Percentiles rank a stretch among this genome's conserved stretches.
Conservation (phyloP, 2,888 invertebrate genomes). For the Malthinus flaveolus region DNA sequence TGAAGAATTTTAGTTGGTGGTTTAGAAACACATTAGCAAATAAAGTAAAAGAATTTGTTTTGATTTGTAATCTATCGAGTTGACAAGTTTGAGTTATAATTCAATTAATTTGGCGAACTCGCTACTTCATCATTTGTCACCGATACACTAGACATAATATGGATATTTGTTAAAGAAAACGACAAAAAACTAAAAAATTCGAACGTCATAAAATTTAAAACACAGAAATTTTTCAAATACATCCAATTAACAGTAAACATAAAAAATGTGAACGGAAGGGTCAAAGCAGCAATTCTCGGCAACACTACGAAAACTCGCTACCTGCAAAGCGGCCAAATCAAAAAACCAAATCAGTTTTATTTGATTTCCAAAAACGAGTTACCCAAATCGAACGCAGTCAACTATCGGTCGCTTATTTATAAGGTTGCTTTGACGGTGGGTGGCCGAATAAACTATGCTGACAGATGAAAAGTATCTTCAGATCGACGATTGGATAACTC, state of each 20-base stretch:
- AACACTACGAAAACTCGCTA: constrained; percentile 23
- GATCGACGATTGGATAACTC: constrained; percentile 56
- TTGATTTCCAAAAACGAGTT: constrained; percentile 48
- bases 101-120: constrained; percentile 1
- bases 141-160: constrained; percentile 1
- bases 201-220: constrained; percentile 33
- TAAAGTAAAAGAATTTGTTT: too few species aligned
- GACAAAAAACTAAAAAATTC: constrained; percentile 4
- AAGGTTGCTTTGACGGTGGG: constrained; percentile 53
- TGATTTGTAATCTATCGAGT: too few species aligned
- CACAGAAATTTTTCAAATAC: constrained; percentile 39
- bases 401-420: constrained; percentile 53
- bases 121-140: constrained; percentile 1
- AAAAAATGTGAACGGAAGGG: constrained; percentile 38
- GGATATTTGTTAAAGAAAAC: not conserved
- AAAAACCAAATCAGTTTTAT: constrained; percentile 41
- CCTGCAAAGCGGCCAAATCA: constrained; percentile 30
- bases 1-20: too few species aligned
- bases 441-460: constrained; percentile 51
- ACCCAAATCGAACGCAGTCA: constrained; percentile 41
- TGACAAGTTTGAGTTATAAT: not conserved
- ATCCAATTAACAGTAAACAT: constrained; percentile 46
- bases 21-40: too few species aligned
- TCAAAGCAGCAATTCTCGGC: constrained; percentile 31
- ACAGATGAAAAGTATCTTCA: constrained; percentile 57